These are phyloP conservation scores for Coecobrya sp. DNA, from an alignment of 2,888 invertebrate genomes.

Conservation along the genomic window DNA sequence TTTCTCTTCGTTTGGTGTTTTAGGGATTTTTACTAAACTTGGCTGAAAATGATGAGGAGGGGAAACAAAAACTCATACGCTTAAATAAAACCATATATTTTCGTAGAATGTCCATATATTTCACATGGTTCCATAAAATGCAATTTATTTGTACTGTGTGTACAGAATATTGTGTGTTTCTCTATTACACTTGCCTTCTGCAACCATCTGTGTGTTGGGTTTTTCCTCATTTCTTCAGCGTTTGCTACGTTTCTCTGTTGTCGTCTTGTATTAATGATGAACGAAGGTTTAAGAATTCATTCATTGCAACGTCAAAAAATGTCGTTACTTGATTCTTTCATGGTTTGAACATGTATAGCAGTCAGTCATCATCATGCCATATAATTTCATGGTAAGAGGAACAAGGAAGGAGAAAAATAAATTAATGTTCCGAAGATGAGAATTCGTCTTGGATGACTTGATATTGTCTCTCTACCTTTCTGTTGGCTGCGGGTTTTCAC, in stretches of 20 bases:
- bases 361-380: too few relatives aligned
- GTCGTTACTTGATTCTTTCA: conserved; percentile 23
- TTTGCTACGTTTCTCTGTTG: not conserved
- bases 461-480: not conserved
- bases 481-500: too few relatives aligned
- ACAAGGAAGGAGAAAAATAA: not conserved
- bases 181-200: conserved; percentile 41
- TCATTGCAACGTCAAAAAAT: conserved; percentile 4
- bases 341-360: not conserved
- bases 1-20: conserved; percentile 14
- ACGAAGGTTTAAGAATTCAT: not conserved
- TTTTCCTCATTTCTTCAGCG: not conserved
- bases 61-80: not conserved
- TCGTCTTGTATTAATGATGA: conserved; percentile 7
- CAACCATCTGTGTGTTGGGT: conserved; percentile 48
- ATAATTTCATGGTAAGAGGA: not conserved
- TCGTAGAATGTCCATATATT: not conserved
- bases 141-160: conserved; percentile 20
- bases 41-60: conserved; percentile 43
- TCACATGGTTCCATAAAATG: conserved; percentile 4
- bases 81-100: not conserved
- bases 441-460: not conserved
- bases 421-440: not conserved
- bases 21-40: not conserved
- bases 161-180: not conserved